Base-by-base conservation (phyloP, 2,797 vertebrate genomes). In the Siniperca scherzeri region DNA sequence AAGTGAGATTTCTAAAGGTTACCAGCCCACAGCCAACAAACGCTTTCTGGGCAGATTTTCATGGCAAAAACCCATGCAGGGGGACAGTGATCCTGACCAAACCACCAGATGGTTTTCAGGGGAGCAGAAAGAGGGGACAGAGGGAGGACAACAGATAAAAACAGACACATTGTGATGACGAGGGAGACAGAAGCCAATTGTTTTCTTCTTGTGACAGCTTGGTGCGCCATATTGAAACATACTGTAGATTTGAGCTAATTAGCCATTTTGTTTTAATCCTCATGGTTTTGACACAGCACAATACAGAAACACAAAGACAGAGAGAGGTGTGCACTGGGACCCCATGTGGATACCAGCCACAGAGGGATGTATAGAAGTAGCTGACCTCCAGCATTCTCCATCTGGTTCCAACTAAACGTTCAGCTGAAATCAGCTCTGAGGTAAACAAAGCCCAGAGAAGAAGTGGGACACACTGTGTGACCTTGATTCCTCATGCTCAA, bases 361-460 rank as follows among this genome's bases (percentile, higher is more conserved):
- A 2, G 48, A 77, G 78, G 73, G 84, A 86, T 64, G 74, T 87
- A 70, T 59, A 21, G 85, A 89, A 87, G 84, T n/a, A 81, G 91
- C 88, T 84, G 87, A 92, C 86, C 80, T 88, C 70, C 85, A 89
- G 80, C 72, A 62, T 80, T 86, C 82, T 90, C 89, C 78, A 89
- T 90, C 82, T 93, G 88, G 52, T 73, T 80, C 66, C 27, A 81
- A 70, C 72, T 68, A 48, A 44, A 83, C 27, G 1, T 48, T 83
- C 36, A 72, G 84, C 85, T 82, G 77, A 87, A 83, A 80, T 85
- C 80, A 84, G 87, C 87, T 87, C 84, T 19, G 44, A 81, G 82
- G 75, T 74, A 73, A 85, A 86, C 70, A 68, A 85, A 80, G 71
- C 78, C 57, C 77, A 21, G 62, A 75, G 73, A 79, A 73, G 70